These are phyloP conservation scores for Hoplodrina blanda DNA, from an alignment of 2,888 invertebrate species.

Conservation along the genomic window DNA sequence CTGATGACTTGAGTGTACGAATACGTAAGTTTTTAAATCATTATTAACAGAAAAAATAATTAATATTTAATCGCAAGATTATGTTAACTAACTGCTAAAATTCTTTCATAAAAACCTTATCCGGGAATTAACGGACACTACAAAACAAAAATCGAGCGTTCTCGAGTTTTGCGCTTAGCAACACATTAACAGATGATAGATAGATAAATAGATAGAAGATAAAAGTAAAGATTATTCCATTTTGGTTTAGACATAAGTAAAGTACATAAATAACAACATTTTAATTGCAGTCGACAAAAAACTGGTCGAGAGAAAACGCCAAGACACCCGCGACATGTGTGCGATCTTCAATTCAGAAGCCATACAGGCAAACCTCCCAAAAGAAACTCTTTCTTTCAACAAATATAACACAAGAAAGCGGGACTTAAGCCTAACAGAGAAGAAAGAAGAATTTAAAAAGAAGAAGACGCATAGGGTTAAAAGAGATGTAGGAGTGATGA, in stretches of 20 bases:
- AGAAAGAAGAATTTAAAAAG: constrained; percentile 14
- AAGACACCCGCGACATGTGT: constrained; percentile 85
- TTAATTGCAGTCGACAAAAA: constrained; percentile 76
- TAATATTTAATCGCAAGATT: background rate
- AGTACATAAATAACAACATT: background rate
- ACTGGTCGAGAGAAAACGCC: constrained; percentile 79
- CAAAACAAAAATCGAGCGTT: too few relatives aligned
- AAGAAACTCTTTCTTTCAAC: constrained; percentile 9
- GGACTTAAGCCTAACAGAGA: constrained; percentile 17
- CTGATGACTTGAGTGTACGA: constrained; percentile 75
- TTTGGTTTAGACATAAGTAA: too few relatives aligned
- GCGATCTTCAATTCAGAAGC: constrained; percentile 78
- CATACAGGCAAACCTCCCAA: constrained; percentile 47
- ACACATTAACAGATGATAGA: too few relatives aligned
- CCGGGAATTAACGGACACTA: too few relatives aligned
- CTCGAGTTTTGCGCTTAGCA: too few relatives aligned
- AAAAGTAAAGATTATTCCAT: too few relatives aligned
- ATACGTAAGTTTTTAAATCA: constrained; percentile 72
- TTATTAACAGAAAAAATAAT: background rate
- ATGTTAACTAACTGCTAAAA: too few relatives aligned
- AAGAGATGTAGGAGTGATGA: constrained; percentile 56
- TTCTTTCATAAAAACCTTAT: too few relatives aligned
- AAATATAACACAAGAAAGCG: constrained; percentile 45
- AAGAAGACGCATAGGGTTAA: constrained; percentile 57
- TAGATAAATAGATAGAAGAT: too few relatives aligned